phyloP scores from a whole-genome alignment of 2,888 invertebrate genomes.

The Oligia latruncula region DNA sequence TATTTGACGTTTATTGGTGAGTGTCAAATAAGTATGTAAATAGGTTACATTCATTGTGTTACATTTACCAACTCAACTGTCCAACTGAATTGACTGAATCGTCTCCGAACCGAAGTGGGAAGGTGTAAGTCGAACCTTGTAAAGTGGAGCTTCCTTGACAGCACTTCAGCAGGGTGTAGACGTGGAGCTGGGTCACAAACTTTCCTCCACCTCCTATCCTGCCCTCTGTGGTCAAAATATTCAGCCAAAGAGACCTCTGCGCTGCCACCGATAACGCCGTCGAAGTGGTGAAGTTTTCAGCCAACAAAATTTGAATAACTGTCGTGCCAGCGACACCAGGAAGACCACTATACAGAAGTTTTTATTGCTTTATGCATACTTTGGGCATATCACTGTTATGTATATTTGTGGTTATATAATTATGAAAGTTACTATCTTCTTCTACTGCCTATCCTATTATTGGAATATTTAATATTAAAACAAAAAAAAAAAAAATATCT shows the following conservation, averaged over 20 bases:
- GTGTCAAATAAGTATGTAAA: conserved; percentile 29
- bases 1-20: conserved; percentile 74
- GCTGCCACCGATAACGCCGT: no score
- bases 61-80: not conserved
- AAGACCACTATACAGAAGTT: not conserved
- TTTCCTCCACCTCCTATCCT: no score
- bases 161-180: no score
- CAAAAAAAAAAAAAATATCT: no score
- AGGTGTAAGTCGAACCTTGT: not conserved
- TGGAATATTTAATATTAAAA: no score
- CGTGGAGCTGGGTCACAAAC: no score
- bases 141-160: not conserved
- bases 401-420: not conserved
- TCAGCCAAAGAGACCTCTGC: no score
- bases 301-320: no score
- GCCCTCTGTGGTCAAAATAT: no score
- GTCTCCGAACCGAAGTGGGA: not conserved
- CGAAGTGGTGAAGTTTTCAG: no score
- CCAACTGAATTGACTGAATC: not conserved
- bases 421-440: not conserved
- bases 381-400: not conserved
- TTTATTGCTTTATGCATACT: not conserved
- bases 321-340: no score
- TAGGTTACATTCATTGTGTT: not conserved
- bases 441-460: no score